phyloP scores from a whole-genome alignment of 2,888 invertebrate genomes.

The Mythimna pallens region DNA sequence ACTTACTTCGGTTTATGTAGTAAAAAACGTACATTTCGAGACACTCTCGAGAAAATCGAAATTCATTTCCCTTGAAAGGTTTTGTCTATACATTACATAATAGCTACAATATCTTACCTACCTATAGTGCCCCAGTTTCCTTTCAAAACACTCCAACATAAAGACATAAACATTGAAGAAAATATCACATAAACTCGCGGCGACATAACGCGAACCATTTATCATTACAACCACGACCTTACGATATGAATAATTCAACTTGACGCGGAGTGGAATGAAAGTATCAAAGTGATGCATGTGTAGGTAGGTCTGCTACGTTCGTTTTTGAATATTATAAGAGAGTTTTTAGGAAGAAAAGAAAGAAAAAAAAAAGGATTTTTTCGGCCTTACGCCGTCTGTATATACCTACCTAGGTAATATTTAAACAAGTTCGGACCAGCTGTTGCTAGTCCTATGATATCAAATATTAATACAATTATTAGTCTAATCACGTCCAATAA shows the following conservation, averaged over 20 bases:
- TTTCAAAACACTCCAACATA: conserved; percentile 6
- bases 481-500: no score
- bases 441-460: no score
- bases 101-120: not conserved
- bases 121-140: not conserved
- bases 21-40: no score
- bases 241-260: conserved; percentile 34
- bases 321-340: conserved; percentile 16
- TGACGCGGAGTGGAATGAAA: conserved; percentile 35
- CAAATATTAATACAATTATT: no score
- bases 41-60: no score
- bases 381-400: no score
- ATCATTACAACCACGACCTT: conserved; percentile 34
- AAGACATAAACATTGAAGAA: conserved; percentile 20
- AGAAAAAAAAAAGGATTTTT: no score
- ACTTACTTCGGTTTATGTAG: no score
- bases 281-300: conserved; percentile 31
- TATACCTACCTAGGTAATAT: no score
- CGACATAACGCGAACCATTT: conserved; percentile 17
- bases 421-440: no score
- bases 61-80: no score
- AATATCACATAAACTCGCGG: conserved; percentile 3
- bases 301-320: conserved; percentile 19
- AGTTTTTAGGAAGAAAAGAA: not conserved
- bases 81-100: no score